These are phyloP conservation scores for Agonopterix subpropinquella DNA, from an alignment of 2,888 invertebrate genomes.

Conservation along the genomic window DNA sequence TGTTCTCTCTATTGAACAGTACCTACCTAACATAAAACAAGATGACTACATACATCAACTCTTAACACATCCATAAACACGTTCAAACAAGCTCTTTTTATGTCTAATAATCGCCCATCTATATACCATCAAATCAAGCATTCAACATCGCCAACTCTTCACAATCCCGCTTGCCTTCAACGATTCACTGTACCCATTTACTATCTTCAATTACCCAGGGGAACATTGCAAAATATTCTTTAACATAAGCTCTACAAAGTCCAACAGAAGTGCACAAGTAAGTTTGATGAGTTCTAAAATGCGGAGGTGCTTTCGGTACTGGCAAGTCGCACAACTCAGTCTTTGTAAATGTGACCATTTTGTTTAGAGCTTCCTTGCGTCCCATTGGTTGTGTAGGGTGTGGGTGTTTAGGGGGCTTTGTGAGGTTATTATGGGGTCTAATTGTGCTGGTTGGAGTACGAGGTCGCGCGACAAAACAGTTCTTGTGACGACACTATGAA, in stretches of 20 bases:
- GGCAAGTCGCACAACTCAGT: constrained; percentile 44
- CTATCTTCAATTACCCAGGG: constrained; percentile 16
- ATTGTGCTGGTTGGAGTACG: constrained; percentile 40
- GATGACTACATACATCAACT: neutral
- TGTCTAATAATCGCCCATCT: constrained; percentile 11
- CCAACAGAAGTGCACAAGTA: constrained; percentile 31
- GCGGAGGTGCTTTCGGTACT: constrained; percentile 64
- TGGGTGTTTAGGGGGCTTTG: constrained; percentile 22
- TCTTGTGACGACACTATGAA: constrained; percentile 65
- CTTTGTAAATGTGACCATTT: constrained; percentile 60
- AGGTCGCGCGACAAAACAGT: constrained; percentile 64
- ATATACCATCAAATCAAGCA: constrained; percentile 51
- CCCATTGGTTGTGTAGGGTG: constrained; percentile 23
- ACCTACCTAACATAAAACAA: too few species aligned
- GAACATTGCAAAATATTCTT: constrained; percentile 38
- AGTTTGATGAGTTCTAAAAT: constrained; percentile 56
- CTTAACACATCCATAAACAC: constrained; percentile 4
- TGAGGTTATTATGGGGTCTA: constrained; percentile 25
- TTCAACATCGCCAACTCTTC: constrained; percentile 43
- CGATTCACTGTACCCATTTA: constrained; percentile 34
- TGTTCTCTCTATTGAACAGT: too few species aligned
- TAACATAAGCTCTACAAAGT: constrained; percentile 34
- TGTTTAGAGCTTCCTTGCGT: constrained; percentile 40
- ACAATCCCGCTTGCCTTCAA: constrained; percentile 67
- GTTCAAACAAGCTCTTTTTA: constrained; percentile 9